Evolutionary conservation across 1,140 invertebrate genomes (phyloP).

Genomic region (Neodiprion lecontei): DNA sequence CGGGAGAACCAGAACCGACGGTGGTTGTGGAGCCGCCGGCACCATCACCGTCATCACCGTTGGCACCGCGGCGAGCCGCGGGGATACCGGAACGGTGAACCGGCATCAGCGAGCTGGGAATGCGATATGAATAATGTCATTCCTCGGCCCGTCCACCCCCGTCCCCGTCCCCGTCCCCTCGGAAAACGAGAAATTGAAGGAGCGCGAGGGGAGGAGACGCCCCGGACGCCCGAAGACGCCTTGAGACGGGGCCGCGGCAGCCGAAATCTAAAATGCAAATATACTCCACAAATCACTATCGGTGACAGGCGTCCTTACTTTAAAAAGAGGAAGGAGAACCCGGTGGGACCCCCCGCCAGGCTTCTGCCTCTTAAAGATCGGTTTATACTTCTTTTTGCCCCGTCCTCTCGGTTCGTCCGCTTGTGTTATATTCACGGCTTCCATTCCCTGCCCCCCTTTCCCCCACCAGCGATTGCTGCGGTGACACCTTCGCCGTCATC

Average conservation of each 20-base stretch:
- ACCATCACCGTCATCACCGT: conserved; percentile 17
- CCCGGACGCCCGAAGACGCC: conserved; percentile 17
- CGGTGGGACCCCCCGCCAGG: conserved; percentile 57
- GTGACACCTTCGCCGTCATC: background rate
- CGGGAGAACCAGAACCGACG: background rate
- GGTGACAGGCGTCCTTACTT: conserved; percentile 59
- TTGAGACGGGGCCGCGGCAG: conserved; percentile 45
- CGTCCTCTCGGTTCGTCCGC: background rate
- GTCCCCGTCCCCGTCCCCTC: conserved; percentile 27
- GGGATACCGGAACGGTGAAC: conserved; percentile 11
- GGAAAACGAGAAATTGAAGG: conserved; percentile 41
- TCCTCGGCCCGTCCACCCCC: conserved; percentile 43
- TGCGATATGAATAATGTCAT: conserved; percentile 60
- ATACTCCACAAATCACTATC: conserved; percentile 61
- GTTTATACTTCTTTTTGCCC: conserved; percentile 1
- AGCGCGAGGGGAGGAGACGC: conserved; percentile 36
- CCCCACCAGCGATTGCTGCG: background rate
- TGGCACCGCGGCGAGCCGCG: background rate
- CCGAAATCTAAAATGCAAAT: conserved; percentile 63
- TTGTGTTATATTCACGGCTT: background rate
- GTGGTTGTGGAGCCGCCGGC: background rate
- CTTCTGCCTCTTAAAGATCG: conserved; percentile 12
- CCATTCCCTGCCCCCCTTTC: background rate
- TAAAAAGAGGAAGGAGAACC: conserved; percentile 57
- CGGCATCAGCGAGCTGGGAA: conserved; percentile 28